Evolutionary conservation across 2,888 invertebrate species (phyloP), one percentile per base, ranked within the genome.

Genomic region (Caenorhabditis plicata): DNA sequence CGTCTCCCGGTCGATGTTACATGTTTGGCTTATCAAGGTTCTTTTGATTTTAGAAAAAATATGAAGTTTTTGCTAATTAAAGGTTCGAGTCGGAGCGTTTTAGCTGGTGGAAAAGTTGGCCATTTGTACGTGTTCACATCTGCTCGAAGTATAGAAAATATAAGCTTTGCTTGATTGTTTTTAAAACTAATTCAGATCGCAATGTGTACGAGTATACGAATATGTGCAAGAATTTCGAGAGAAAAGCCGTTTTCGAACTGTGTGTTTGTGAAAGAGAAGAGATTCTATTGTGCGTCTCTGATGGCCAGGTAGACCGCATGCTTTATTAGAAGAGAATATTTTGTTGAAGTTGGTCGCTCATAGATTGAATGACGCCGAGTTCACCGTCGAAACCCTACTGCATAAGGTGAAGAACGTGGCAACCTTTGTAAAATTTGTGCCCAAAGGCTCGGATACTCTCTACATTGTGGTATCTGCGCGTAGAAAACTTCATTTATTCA

Each of bases 211-310:
- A 68, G 20, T 48, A 56, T 22, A 51, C 52, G 0, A 52, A 46
- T 19, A 27, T 56, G 3, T 61, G 62, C 36, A 64, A 54, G 36
- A 57, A 42, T 13, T 77, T 77, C 39, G 68, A 72, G 32, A 56
- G 64, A 44, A 71, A 69, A 43, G 58, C 72, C 5, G 69, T 77
- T 13, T 47, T 50, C 7, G 71, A 74, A 20, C 45, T 78, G 47
- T 47, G 56, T 29, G 60, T 78, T 20, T 68, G 71, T 19, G 71
- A 76, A 32, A 50, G 53, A 29, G 66, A 69, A 35, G 69, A 75
- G n/a, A 49, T 72, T 13, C 49, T 77, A 25, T 31, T 77, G 7
- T 76, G 74, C 31, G 48, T 74, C n/a, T 69, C 73, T 13, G 74
- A 77, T 33, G 49, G 54, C 1, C 64, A 64, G 35, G 56, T 75